Conservation (phyloP, 37 sponge, comb jelly and placozoan species). For the Agelas oroides region DNA sequence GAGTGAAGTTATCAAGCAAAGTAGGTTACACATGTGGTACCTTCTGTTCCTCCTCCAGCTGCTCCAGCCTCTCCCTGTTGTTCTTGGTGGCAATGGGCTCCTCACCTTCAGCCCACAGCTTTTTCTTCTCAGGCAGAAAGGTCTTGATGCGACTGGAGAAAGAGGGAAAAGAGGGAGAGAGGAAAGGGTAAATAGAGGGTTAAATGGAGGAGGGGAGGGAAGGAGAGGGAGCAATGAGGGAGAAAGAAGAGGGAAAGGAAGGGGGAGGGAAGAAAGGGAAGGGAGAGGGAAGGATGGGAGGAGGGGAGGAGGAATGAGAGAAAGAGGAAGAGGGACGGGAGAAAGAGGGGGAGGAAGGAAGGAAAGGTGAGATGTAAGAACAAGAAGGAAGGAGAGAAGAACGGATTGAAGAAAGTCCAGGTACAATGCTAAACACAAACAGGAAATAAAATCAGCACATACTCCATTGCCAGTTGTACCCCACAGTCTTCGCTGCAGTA, state of each 20-base stretch:
- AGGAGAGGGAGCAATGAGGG: background rate
- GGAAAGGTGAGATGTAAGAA: too few species aligned
- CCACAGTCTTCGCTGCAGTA: constrained; percentile 98
- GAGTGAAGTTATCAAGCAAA: background rate
- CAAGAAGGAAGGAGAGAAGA: background rate
- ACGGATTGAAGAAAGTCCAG: background rate
- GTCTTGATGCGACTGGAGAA: constrained; percentile 56
- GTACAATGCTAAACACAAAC: too few species aligned
- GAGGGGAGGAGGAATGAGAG: too few species aligned
- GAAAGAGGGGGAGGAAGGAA: too few species aligned
- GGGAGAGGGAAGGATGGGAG: too few species aligned
- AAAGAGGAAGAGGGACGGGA: background rate
- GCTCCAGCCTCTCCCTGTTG: constrained; percentile 58
- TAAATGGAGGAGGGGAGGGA: background rate
- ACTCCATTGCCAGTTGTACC: constrained; percentile 80
- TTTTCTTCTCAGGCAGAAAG: constrained; percentile 45
- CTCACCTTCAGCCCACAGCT: constrained; percentile 15
- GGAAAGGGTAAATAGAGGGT: background rate
- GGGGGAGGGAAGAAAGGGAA: background rate
- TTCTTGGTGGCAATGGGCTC: constrained; percentile 39
- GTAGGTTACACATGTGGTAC: constrained; percentile 24
- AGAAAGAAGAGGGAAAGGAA: background rate
- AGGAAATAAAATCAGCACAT: too few species aligned
- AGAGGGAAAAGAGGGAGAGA: background rate
- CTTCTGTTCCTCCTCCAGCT: constrained; percentile 59